Evolutionary conservation across 2,113 vertebrate species (phyloP).

Genomic region (Phodopus roborovskii): DNA sequence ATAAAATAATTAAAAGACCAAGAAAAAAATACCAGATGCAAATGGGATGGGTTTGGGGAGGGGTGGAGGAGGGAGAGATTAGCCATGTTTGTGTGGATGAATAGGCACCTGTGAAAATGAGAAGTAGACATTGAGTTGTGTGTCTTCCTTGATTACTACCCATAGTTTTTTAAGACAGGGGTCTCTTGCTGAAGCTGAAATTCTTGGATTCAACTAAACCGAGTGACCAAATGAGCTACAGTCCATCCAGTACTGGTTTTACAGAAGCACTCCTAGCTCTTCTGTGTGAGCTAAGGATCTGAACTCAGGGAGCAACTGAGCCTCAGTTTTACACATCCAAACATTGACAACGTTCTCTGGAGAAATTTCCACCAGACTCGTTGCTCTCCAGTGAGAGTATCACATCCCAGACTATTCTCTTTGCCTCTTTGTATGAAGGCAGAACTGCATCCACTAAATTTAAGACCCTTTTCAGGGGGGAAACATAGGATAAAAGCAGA

Average conservation of each 20-base stretch:
- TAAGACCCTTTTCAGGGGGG: neutral
- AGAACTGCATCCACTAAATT: neutral
- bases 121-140: neutral
- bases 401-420: neutral
- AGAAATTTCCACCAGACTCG: conserved; percentile 18
- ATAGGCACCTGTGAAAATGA: neutral
- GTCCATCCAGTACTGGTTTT: neutral
- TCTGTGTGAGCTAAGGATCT: no score
- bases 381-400: neutral
- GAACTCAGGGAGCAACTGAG: neutral
- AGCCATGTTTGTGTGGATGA: neutral
- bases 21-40: neutral
- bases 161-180: neutral
- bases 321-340: neutral
- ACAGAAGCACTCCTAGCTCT: no score
- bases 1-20: neutral
- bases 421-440: neutral
- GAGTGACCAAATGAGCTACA: neutral
- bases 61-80: neutral
- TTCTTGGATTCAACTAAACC: neutral
- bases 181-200: neutral
- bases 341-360: neutral
- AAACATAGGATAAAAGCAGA: neutral
- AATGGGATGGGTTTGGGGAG: neutral
- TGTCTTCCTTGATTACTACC: neutral